A percentile compares a stretch with the other conserved stretches of the same genome.
phyloP scores from a whole-genome alignment of 2,888 invertebrate genomes.

The Aleiodes alternator region DNA sequence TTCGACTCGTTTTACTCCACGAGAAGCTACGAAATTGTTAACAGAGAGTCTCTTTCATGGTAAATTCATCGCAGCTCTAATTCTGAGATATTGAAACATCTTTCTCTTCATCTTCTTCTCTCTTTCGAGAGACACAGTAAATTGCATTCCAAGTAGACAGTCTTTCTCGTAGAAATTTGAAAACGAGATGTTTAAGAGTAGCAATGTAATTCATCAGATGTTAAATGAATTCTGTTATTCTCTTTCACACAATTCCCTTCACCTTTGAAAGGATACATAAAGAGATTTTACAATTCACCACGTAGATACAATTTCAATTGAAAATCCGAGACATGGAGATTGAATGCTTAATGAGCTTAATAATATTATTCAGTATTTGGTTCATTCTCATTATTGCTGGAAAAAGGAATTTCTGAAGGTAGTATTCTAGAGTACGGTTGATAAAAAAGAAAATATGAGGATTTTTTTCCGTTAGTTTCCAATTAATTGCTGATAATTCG shows the following conservation, averaged over 20 bases:
- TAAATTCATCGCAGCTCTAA: conserved; percentile 2
- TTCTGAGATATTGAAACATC: conserved; percentile 22
- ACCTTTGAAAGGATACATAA: too few species aligned
- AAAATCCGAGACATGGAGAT: too few species aligned
- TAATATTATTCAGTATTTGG: too few species aligned
- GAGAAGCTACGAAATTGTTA: conserved; percentile 34
- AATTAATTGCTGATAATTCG: too few species aligned
- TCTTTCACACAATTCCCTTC: too few species aligned
- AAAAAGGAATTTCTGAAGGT: not conserved
- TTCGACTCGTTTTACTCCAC: conserved; percentile 21
- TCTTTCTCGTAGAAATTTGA: conserved; percentile 57
- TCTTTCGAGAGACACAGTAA: conserved; percentile 59
- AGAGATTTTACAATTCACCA: too few species aligned
- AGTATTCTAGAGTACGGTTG: too few species aligned
- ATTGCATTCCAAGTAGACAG: conserved; percentile 68
- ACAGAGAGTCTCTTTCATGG: conserved; percentile 6
- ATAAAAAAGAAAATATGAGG: too few species aligned
- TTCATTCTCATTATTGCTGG: too few species aligned
- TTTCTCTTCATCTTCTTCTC: conserved; percentile 14
- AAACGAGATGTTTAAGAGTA: conserved; percentile 58
- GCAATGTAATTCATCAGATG: conserved; percentile 75
- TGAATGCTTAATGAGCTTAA: too few species aligned
- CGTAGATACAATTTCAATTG: too few species aligned
- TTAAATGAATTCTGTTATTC: conserved; percentile 66
- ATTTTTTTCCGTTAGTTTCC: too few species aligned